phyloP scores from a whole-genome alignment of 2,113 vertebrate species.

The Etheostoma spectabile region DNA sequence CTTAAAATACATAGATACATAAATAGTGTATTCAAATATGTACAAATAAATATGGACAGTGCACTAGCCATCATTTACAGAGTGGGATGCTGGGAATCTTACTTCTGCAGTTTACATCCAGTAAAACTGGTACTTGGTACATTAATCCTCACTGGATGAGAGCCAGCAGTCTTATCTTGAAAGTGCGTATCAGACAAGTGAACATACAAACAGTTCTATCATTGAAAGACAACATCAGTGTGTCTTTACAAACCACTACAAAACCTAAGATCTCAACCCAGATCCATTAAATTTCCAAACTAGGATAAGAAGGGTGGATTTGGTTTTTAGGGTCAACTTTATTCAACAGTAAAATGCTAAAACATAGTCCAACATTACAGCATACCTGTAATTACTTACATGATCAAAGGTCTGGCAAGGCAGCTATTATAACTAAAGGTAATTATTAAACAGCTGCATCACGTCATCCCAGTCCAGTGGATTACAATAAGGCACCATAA shows the following conservation, averaged over 20 bases:
- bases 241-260: slow-evolving; percentile 25
- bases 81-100: neutral
- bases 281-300: neutral
- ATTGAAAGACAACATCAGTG: neutral
- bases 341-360: slow-evolving; percentile 12
- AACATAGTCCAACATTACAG: slow-evolving; percentile 14
- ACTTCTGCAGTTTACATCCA: neutral
- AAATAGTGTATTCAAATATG: slow-evolving; percentile 16
- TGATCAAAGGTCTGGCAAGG: slow-evolving; percentile 55
- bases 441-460: slow-evolving; percentile 63
- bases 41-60: slow-evolving; percentile 72
- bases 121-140: neutral
- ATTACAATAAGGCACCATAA: slow-evolving; percentile 60
- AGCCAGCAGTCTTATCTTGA: slow-evolving; percentile 21
- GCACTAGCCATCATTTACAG: neutral
- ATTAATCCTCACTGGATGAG: neutral
- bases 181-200: slow-evolving; percentile 49
- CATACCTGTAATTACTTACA: slow-evolving; percentile 18
- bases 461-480: slow-evolving; percentile 16
- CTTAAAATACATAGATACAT: slow-evolving; percentile 17
- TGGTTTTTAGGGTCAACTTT: slow-evolving; percentile 7
- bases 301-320: slow-evolving; percentile 1
- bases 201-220: slow-evolving; percentile 32
- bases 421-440: slow-evolving; percentile 39
- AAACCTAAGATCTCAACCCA: slow-evolving; percentile 40